Percentiles rank a stretch among this genome's conserved stretches.
Conservation (phyloP, 2,888 invertebrate species). For the Priocnemis perturbator region DNA sequence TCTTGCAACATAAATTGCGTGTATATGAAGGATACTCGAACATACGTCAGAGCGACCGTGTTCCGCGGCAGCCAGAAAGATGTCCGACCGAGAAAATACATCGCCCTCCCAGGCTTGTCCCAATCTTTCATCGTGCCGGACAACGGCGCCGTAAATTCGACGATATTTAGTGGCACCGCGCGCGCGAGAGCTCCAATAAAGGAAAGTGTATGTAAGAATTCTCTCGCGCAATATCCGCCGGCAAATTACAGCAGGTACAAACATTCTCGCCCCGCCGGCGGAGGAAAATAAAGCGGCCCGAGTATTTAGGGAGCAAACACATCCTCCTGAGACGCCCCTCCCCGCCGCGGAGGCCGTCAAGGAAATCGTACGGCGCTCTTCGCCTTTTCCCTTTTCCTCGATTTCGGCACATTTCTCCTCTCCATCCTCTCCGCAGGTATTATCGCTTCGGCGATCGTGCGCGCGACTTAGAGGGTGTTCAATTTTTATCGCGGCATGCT, state of each 20-base stretch:
- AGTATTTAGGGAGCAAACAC: slow-evolving; percentile 49
- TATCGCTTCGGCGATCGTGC: too few relatives aligned
- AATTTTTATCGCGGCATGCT: too few relatives aligned
- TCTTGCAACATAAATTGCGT: too few relatives aligned
- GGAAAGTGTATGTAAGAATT: slow-evolving; percentile 18
- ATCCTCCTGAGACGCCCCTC: slow-evolving; percentile 12
- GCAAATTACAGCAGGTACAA: slow-evolving; percentile 48
- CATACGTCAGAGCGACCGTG: too few relatives aligned
- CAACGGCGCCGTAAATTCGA: too few relatives aligned
- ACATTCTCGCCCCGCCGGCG: slow-evolving; percentile 29
- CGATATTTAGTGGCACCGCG: background rate
- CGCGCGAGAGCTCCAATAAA: slow-evolving; percentile 21
- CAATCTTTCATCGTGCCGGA: too few relatives aligned
- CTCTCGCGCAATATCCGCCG: slow-evolving; percentile 45
- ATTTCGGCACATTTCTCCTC: background rate
- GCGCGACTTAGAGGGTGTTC: too few relatives aligned
- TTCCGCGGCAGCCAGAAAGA: too few relatives aligned
- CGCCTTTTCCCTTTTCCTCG: slow-evolving; percentile 3
- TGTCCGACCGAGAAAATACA: too few relatives aligned
- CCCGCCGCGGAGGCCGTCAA: background rate
- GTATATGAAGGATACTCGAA: too few relatives aligned
- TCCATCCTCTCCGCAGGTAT: background rate
- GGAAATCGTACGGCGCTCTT: slow-evolving; percentile 13
- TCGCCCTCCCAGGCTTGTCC: too few relatives aligned
- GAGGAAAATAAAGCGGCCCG: slow-evolving; percentile 39